Conservation (phyloP, 2,113 vertebrate species). For the Crotalus viridis region DNA sequence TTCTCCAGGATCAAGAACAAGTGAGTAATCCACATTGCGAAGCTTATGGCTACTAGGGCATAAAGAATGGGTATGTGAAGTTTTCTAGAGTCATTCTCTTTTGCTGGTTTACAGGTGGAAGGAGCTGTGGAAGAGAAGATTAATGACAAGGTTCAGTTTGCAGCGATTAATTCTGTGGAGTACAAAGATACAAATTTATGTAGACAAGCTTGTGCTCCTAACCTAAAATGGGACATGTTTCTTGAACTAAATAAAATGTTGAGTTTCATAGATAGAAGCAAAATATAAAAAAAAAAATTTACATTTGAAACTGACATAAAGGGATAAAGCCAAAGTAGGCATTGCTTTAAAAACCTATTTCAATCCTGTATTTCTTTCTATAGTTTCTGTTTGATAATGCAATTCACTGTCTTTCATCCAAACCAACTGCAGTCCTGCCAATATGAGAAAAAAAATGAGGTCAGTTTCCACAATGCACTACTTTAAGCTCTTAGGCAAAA, state of each 20-base stretch:
- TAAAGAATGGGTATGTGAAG: background rate
- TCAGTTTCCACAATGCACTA: background rate
- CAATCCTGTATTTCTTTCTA: background rate
- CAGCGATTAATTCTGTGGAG: background rate
- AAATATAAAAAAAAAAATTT: too few relatives aligned
- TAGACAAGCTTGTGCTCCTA: background rate
- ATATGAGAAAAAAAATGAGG: background rate
- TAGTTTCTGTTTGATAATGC: background rate
- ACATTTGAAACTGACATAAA: background rate
- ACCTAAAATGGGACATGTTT: background rate
- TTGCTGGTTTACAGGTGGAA: background rate
- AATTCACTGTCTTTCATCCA: background rate
- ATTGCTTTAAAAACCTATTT: background rate
- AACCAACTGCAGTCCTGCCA: background rate
- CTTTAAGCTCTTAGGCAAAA: background rate
- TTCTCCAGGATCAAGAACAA: background rate
- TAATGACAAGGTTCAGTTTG: background rate
- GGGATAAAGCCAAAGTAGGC: background rate
- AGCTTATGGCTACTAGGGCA: background rate
- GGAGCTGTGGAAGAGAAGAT: slow-evolving; percentile 6
- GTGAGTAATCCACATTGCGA: background rate
- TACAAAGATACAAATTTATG: background rate
- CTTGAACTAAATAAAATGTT: background rate
- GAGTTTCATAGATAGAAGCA: background rate
- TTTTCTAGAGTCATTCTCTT: background rate